A percentile compares a stretch with the other conserved stretches of the same genome.
Evolutionary conservation across 2,113 vertebrate genomes (phyloP).

Genomic region (Phalacrocorax pelagicus): DNA sequence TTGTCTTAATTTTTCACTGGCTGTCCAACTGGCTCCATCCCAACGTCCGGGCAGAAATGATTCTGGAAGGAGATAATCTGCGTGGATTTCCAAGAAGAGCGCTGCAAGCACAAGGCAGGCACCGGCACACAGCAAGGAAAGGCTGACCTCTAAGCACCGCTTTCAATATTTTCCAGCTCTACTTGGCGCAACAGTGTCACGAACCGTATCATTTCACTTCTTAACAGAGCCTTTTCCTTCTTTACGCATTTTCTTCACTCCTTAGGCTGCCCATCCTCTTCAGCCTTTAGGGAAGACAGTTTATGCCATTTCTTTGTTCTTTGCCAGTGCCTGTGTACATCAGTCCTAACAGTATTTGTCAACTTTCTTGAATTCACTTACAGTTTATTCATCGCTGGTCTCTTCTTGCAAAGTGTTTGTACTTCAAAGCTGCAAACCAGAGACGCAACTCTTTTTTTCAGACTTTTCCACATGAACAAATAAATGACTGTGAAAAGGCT

Average conservation of each 20-base stretch:
- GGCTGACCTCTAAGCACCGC: not conserved
- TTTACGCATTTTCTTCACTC: not conserved
- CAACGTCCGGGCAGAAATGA: not conserved
- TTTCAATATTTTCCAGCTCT: not conserved
- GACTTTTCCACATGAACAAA: not conserved
- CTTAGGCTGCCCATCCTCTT: not conserved
- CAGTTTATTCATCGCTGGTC: not conserved
- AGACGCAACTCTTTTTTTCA: not conserved
- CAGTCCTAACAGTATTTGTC: not conserved
- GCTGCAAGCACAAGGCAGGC: not conserved
- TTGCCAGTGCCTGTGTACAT: not conserved
- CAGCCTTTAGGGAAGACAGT: not conserved
- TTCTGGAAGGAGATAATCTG: not conserved
- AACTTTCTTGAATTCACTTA: not conserved
- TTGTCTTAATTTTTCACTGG: not conserved
- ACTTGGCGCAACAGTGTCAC: not conserved
- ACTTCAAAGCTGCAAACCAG: not conserved
- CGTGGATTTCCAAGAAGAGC: not conserved
- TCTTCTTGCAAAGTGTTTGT: not conserved
- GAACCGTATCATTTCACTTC: not conserved
- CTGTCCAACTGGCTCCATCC: not conserved
- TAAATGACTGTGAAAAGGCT: not conserved
- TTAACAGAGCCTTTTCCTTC: not conserved
- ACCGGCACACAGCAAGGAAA: not conserved
- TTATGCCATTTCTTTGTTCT: not conserved